These are phyloP conservation scores for Peribatodes rhomboidaria DNA, from an alignment of 2,888 invertebrate genomes.

Conservation along the genomic window DNA sequence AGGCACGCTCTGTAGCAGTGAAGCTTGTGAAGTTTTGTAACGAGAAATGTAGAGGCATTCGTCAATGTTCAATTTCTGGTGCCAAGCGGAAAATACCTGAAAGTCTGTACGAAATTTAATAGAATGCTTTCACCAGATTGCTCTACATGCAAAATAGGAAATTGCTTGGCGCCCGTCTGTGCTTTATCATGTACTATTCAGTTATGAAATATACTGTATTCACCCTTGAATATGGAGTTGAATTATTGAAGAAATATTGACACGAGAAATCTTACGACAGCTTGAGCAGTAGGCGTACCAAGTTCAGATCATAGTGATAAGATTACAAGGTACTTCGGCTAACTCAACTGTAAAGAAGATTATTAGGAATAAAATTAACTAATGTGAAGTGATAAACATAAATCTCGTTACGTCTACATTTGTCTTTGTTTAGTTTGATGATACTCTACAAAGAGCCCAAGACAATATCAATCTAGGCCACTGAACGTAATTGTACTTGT, in stretches of 20 bases:
- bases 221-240: neutral
- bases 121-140: constrained; percentile 58
- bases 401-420: too few species aligned
- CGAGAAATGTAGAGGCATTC: constrained; percentile 5
- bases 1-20: neutral
- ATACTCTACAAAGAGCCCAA: too few species aligned
- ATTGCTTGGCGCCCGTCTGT: constrained; percentile 51
- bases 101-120: constrained; percentile 50
- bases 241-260: constrained; percentile 6
- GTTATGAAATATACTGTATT: constrained; percentile 1
- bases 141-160: constrained; percentile 55
- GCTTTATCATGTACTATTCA: constrained; percentile 2
- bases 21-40: neutral
- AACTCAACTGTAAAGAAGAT: too few species aligned
- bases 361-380: too few species aligned
- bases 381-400: too few species aligned
- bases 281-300: neutral
- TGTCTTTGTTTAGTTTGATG: too few species aligned
- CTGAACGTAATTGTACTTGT: neutral
- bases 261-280: neutral
- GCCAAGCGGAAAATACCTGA: constrained; percentile 25
- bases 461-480: too few species aligned
- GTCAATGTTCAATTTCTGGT: constrained; percentile 26
- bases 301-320: too few species aligned
- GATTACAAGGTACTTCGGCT: too few species aligned